Evolutionary conservation across 2,797 vertebrate species (phyloP).

Genomic region (Liparis tanakae): DNA sequence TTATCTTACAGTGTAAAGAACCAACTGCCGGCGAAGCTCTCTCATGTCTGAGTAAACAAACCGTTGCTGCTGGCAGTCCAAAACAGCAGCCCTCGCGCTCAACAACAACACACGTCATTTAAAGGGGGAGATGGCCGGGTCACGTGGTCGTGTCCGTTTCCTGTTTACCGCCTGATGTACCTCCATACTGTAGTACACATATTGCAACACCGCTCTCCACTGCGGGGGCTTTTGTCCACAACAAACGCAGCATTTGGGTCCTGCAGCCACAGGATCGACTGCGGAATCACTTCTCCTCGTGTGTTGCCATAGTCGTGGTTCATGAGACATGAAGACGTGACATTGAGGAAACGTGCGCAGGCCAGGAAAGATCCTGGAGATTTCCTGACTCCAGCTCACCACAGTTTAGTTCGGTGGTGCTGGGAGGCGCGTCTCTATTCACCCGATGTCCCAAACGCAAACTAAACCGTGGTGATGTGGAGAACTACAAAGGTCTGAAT

Average conservation of each 20-base stretch:
- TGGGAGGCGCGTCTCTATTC: not conserved
- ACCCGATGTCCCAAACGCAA: not conserved
- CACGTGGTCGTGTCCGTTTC: constrained; percentile 78
- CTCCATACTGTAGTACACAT: constrained; percentile 37
- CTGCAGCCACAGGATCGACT: not conserved
- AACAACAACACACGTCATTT: constrained; percentile 44
- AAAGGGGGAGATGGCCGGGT: constrained; percentile 60
- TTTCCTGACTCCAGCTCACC: constrained; percentile 67
- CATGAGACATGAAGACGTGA: constrained; percentile 59
- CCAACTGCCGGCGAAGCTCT: not conserved
- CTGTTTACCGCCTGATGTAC: constrained; percentile 81
- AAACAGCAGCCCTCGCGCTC: not conserved
- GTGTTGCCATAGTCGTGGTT: not conserved
- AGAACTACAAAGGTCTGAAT: constrained; percentile 6
- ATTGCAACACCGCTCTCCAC: constrained; percentile 54
- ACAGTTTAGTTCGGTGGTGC: constrained; percentile 9
- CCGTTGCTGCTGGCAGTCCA: not conserved
- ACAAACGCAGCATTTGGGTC: not conserved
- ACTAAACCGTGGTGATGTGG: constrained; percentile 21
- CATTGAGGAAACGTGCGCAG: constrained; percentile 68
- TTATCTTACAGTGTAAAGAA: not conserved
- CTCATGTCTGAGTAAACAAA: not conserved
- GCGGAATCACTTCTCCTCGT: not conserved
- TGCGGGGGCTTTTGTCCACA: not conserved
- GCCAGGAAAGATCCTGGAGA: constrained; percentile 66